A percentile compares a stretch with the other conserved stretches of the same genome.
Conservation (phyloP, 1,140 invertebrate species). For the Tenebrio molitor region DNA sequence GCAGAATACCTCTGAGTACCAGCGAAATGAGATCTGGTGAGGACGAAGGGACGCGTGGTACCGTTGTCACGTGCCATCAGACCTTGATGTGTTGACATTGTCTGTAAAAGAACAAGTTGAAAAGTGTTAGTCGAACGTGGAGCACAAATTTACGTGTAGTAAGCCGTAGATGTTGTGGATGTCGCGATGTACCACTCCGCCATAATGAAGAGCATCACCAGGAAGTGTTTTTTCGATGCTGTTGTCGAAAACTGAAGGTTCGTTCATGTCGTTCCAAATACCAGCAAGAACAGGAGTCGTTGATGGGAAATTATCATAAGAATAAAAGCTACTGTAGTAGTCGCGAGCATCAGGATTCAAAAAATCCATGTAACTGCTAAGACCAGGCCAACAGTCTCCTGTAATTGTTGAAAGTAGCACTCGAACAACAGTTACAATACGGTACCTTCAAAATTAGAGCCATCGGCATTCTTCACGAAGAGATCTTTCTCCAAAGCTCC, state of each 20-base stretch:
- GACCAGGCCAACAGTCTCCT: slow-evolving; percentile 80
- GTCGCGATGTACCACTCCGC: slow-evolving; percentile 44
- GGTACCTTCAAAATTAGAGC: slow-evolving; percentile 89
- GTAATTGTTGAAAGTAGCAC: no score
- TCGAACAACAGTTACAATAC: no score
- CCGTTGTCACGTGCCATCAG: slow-evolving; percentile 78
- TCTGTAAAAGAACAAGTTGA: slow-evolving; percentile 48
- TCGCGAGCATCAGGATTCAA: slow-evolving; percentile 74
- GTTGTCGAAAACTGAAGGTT: slow-evolving; percentile 82
- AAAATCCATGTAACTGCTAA: slow-evolving; percentile 78
- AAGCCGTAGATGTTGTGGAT: slow-evolving; percentile 54
- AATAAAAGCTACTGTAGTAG: slow-evolving; percentile 76
- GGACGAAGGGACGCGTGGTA: slow-evolving; percentile 88
- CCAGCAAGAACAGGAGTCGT: slow-evolving; percentile 73
- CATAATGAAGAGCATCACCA: slow-evolving; percentile 66
- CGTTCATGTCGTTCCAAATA: slow-evolving; percentile 88
- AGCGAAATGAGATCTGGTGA: slow-evolving; percentile 90
- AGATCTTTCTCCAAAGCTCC: slow-evolving; percentile 83
- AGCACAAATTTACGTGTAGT: slow-evolving; percentile 46
- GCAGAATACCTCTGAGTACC: slow-evolving; percentile 83
- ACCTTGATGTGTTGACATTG: slow-evolving; percentile 83
- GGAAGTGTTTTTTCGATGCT: slow-evolving; percentile 76
- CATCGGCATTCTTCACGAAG: slow-evolving; percentile 91
- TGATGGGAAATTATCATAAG: slow-evolving; percentile 69
- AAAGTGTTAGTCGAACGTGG: neutral